A percentile compares a stretch with the other conserved stretches of the same genome.
phyloP scores from a whole-genome alignment of 2,113 vertebrate species.

The Pedionomus torquatus region DNA sequence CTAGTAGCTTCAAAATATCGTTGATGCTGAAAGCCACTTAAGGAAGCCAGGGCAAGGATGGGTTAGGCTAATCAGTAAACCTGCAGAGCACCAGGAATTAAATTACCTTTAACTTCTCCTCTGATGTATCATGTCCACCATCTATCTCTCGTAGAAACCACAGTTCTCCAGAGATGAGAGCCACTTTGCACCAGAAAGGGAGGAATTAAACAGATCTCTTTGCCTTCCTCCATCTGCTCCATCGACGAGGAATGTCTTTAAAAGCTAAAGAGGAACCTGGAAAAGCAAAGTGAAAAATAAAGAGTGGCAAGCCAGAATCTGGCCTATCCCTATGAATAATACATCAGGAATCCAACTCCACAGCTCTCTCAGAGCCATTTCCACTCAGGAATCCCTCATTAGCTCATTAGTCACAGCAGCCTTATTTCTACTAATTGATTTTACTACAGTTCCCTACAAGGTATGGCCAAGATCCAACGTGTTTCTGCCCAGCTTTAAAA shows the following conservation, averaged over 20 bases:
- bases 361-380: slow-evolving; percentile 1
- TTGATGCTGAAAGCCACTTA: background rate
- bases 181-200: background rate
- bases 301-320: background rate
- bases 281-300: background rate
- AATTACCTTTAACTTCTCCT: background rate
- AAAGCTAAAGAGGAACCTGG: background rate
- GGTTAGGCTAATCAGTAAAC: background rate
- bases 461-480: background rate
- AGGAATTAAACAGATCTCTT: background rate
- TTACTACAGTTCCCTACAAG: slow-evolving; percentile 7
- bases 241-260: background rate
- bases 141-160: background rate
- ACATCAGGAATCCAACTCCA: slow-evolving; percentile 20
- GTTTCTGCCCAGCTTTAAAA: background rate
- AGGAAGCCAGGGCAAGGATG: background rate
- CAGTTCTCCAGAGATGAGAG: background rate
- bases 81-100: background rate
- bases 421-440: slow-evolving; percentile 56
- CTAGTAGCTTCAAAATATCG: background rate
- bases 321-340: background rate
- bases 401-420: slow-evolving; percentile 57
- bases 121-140: background rate
- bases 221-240: background rate
- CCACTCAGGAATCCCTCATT: slow-evolving; percentile 25